A percentile compares a stretch with the other conserved stretches of the same genome.
phyloP scores from a whole-genome alignment of 2,113 vertebrate species.

The Crotophaga sulcirostris region DNA sequence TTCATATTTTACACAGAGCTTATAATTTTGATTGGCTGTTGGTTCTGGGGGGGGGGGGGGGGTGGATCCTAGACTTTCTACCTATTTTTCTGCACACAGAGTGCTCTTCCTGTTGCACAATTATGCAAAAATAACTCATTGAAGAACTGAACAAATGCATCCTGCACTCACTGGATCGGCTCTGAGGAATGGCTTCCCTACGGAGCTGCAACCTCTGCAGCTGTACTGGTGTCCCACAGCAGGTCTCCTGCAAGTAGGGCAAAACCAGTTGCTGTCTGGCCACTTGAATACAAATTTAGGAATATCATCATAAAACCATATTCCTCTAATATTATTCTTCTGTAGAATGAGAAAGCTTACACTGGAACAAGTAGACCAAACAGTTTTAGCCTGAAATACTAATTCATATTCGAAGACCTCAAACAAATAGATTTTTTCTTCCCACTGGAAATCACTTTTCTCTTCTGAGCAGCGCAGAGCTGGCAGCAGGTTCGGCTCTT shows the following conservation, averaged over 20 bases:
- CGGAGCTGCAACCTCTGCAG: background rate
- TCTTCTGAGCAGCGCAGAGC: background rate
- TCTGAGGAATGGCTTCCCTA: background rate
- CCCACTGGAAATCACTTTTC: background rate
- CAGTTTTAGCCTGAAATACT: background rate
- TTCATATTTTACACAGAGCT: background rate
- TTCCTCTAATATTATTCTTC: background rate
- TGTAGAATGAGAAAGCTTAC: background rate
- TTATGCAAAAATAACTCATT: background rate
- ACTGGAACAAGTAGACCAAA: background rate
- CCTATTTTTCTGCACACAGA: background rate
- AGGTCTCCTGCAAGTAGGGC: background rate
- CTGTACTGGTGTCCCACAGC: no score
- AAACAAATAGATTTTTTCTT: background rate
- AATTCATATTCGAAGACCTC: background rate
- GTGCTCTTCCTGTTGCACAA: background rate
- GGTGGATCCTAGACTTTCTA: background rate
- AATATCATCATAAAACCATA: background rate
- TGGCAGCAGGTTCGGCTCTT: background rate
- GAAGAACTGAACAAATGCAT: background rate
- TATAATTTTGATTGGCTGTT: accelerated
- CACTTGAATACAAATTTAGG: background rate
- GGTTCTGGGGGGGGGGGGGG: background rate
- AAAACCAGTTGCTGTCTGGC: background rate
- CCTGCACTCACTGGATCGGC: background rate